These are phyloP conservation scores for Caenorhabditis inopinata DNA, from an alignment of 1,140 invertebrate genomes.

Conservation along the genomic window DNA sequence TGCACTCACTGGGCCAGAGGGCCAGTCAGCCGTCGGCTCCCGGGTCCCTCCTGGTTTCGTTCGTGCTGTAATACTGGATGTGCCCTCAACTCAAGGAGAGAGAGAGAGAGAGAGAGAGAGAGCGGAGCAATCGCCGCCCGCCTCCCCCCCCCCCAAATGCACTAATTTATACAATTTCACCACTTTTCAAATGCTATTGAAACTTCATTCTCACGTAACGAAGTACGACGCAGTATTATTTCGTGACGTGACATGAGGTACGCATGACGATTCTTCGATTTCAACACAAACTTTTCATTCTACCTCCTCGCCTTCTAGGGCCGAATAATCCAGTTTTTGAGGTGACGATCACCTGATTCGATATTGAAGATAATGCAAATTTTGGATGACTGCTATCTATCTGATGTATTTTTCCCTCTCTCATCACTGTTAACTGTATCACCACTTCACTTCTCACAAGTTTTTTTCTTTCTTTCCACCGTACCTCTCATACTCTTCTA, in stretches of 20 bases:
- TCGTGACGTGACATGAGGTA: no score
- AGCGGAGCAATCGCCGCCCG: no score
- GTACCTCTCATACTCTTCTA: background rate
- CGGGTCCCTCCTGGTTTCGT: background rate
- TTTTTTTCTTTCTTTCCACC: background rate
- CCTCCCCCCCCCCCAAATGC: background rate
- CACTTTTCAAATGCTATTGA: no score
- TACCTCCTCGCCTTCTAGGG: background rate
- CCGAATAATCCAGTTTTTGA: background rate
- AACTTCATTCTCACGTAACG: no score
- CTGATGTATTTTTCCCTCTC: background rate
- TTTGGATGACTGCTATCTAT: background rate
- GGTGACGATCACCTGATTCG: background rate
- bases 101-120: no score
- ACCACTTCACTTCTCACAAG: no score
- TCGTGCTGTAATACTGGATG: slow-evolving; percentile 20
- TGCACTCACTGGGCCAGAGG: slow-evolving; percentile 28
- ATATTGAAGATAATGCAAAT: background rate
- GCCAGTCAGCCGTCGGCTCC: background rate
- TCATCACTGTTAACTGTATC: background rate
- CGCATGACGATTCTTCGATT: no score
- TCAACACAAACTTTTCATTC: background rate
- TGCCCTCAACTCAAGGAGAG: no score
- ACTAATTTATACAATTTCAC: slow-evolving; percentile 27
- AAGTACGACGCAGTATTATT: no score